These are phyloP conservation scores for Microcebus lehilahytsara DNA, from an alignment of 2,113 vertebrate genomes.

Conservation along the genomic window DNA sequence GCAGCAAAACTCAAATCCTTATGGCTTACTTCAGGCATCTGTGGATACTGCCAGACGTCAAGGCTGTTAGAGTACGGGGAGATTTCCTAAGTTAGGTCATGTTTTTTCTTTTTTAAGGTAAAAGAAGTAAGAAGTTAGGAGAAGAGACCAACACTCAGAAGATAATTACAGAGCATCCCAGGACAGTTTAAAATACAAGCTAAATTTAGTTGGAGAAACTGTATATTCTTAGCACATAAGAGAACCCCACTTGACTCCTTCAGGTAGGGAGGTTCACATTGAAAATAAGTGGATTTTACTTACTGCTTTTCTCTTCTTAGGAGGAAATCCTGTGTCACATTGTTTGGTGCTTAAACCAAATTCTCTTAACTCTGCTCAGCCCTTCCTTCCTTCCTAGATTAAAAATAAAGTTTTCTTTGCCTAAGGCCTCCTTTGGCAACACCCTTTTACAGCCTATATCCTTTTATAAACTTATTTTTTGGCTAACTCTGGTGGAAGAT, in stretches of 20 bases:
- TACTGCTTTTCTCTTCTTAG: neutral
- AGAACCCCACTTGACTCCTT: neutral
- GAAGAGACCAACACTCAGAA: neutral
- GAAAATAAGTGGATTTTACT: constrained; percentile 38
- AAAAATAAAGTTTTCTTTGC: constrained; percentile 67
- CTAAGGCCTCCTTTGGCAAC: neutral
- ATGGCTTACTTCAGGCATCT: neutral
- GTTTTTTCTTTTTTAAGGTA: constrained; percentile 49
- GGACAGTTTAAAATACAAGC: constrained; percentile 10
- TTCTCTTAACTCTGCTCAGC: constrained; percentile 33
- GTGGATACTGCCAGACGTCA: constrained; percentile 1
- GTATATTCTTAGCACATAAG: neutral
- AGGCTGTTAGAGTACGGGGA: neutral
- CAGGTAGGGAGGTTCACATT: neutral
- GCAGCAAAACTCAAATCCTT: constrained; percentile 17
- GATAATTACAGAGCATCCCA: constrained; percentile 33
- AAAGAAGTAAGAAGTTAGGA: constrained; percentile 7
- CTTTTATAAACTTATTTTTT: constrained; percentile 26
- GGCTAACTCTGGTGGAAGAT: neutral
- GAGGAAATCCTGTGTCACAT: constrained; percentile 46
- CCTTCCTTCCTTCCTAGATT: constrained; percentile 63
- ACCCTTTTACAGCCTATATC: constrained; percentile 27
- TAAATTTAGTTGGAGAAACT: constrained; percentile 44
- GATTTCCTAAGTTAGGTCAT: constrained; percentile 22
- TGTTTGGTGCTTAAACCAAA: constrained; percentile 51